Percentiles rank a stretch among this genome's conserved stretches.
These are phyloP conservation scores for Plagodis dolabraria DNA, from an alignment of 2,888 invertebrate species.

Conservation along the genomic window DNA sequence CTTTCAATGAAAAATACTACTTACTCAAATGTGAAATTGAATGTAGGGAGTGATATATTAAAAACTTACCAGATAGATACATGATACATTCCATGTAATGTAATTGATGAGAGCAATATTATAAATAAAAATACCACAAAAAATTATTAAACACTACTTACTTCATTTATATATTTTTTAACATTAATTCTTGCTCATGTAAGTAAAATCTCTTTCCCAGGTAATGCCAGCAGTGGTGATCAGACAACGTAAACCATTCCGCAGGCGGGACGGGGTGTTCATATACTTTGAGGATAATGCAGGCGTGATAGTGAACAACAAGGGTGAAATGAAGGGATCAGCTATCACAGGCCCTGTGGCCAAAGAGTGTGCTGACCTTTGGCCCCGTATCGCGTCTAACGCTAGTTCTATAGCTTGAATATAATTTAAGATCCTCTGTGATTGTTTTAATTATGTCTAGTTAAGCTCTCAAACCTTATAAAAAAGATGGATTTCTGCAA, in stretches of 20 bases:
- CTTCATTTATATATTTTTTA: too few relatives aligned
- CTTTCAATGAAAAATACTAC: too few relatives aligned
- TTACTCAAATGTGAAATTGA: too few relatives aligned
- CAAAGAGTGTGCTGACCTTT: constrained; percentile 99
- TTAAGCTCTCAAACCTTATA: too few relatives aligned
- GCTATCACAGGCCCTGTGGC: constrained; percentile 99
- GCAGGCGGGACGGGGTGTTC: constrained; percentile 99
- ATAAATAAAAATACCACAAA: too few relatives aligned
- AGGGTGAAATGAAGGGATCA: constrained; percentile 99
- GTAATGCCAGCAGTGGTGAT: constrained; percentile 99
- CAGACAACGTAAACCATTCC: constrained; percentile 98
- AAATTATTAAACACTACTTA: too few relatives aligned
- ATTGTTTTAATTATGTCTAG: constrained; percentile 9
- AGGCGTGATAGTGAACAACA: constrained; percentile 99
- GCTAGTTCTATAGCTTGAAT: constrained; percentile 98
- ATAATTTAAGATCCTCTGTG: constrained; percentile 47
- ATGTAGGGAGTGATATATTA: too few relatives aligned
- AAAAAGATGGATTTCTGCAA: too few relatives aligned
- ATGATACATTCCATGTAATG: too few relatives aligned
- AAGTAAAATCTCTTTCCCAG: constrained; percentile 58
- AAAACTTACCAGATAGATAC: too few relatives aligned
- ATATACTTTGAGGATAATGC: constrained; percentile 99
- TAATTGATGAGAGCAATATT: too few relatives aligned
- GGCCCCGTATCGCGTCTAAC: constrained; percentile 99
- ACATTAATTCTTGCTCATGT: too few relatives aligned